Evolutionary conservation across 2,113 vertebrate genomes (phyloP).

Genomic region (Panthera tigris): DNA sequence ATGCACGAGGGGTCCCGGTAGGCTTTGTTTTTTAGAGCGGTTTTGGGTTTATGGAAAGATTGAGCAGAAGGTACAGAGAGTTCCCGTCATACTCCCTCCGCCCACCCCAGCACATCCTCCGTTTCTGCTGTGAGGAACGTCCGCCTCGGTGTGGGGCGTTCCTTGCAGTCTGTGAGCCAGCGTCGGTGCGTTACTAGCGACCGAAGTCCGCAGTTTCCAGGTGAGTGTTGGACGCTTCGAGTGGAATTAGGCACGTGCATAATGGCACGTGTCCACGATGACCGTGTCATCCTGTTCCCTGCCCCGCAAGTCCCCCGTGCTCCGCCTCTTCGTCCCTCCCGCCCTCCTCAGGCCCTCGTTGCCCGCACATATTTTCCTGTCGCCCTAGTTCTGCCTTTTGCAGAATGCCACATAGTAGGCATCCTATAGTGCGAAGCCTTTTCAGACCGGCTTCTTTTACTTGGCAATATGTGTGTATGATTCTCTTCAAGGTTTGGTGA

Average conservation of each 20-base stretch:
- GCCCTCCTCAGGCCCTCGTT: no score
- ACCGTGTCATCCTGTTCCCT: no score
- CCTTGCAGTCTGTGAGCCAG: neutral
- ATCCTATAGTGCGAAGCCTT: neutral
- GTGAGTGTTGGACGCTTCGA: neutral
- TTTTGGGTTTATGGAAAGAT: neutral
- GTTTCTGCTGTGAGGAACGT: fast-evolving
- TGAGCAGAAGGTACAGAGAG: neutral
- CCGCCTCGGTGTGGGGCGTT: neutral
- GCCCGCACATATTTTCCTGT: neutral
- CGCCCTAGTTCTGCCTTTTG: neutral
- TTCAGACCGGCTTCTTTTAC: neutral
- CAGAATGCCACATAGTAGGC: neutral
- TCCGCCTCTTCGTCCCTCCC: neutral
- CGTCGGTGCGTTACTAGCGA: neutral
- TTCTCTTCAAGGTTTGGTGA: neutral
- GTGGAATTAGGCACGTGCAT: neutral
- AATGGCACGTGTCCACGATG: fast-evolving
- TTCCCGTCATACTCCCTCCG: neutral
- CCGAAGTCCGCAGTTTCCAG: neutral
- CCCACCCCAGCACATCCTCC: neutral
- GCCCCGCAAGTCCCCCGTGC: neutral
- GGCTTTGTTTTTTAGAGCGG: neutral
- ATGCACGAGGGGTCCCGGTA: neutral
- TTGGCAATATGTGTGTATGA: neutral